These are phyloP conservation scores for roundworm (Caenorhabditis elegans) DNA, from an alignment of 1,140 invertebrate species.

Conservation along the genomic window WBcel235 BX284605.5:8816501-8817000, in stretches of 20 bases:
- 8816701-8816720: conserved; percentile 87
- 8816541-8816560: conserved; percentile 73
- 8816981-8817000: conserved; percentile 85
- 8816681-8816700: conserved; percentile 51
- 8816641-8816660: conserved; percentile 74
- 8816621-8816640: conserved; percentile 91
- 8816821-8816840: neutral
- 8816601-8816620: conserved; percentile 81
- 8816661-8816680: conserved; percentile 73
- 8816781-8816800: conserved; percentile 61
- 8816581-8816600: conserved; percentile 93
- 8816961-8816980: conserved; percentile 87
- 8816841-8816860: conserved; percentile 21
- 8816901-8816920: conserved; percentile 54
- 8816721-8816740: conserved; percentile 85
- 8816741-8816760: conserved; percentile 77
- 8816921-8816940: conserved; percentile 75
- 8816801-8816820: conserved; percentile 21
- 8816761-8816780: conserved; percentile 61
- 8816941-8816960: conserved; percentile 86
- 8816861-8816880: conserved; percentile 54
- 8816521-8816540: conserved; percentile 76
- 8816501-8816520: conserved; percentile 78
- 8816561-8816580: conserved; percentile 83
- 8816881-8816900: conserved; percentile 41